phyloP scores from a whole-genome alignment of 1,140 invertebrate species.

The Diachasma alloeum region DNA sequence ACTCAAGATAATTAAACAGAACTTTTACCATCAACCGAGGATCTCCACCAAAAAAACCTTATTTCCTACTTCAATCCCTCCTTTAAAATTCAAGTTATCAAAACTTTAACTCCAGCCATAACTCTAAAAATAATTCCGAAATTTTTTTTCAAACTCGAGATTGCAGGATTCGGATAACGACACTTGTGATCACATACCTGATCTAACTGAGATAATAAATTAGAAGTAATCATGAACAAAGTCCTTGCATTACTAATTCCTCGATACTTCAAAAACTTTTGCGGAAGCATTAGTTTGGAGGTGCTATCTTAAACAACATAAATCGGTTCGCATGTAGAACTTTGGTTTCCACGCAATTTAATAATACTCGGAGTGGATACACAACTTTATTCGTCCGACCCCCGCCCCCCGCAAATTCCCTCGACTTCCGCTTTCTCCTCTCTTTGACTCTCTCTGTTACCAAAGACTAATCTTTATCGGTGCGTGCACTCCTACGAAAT shows the following conservation, averaged over 20 bases:
- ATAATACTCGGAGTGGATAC: slow-evolving; percentile 26
- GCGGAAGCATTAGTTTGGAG: background rate
- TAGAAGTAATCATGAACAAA: background rate
- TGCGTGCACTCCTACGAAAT: too few relatives aligned
- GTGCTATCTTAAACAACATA: slow-evolving; percentile 31
- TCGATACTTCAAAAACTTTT: background rate
- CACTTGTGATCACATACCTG: background rate
- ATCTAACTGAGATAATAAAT: background rate
- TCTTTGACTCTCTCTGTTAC: background rate
- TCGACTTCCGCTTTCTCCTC: background rate
- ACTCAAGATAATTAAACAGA: background rate
- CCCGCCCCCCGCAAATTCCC: background rate
- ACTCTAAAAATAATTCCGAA: background rate
- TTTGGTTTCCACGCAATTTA: slow-evolving; percentile 40
- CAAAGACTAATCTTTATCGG: too few relatives aligned
- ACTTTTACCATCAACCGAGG: background rate
- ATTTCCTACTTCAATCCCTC: background rate
- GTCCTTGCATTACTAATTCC: background rate
- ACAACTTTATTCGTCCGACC: slow-evolving; percentile 13
- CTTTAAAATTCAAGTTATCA: background rate
- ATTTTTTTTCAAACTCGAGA: background rate
- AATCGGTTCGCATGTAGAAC: slow-evolving; percentile 27
- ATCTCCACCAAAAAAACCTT: background rate
- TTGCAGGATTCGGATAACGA: background rate
- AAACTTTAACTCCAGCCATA: background rate